A percentile compares a stretch with the other conserved stretches of the same genome.
These are phyloP conservation scores for Drosophila cracens DNA, from an alignment of 2,888 invertebrate genomes.

Conservation along the genomic window DNA sequence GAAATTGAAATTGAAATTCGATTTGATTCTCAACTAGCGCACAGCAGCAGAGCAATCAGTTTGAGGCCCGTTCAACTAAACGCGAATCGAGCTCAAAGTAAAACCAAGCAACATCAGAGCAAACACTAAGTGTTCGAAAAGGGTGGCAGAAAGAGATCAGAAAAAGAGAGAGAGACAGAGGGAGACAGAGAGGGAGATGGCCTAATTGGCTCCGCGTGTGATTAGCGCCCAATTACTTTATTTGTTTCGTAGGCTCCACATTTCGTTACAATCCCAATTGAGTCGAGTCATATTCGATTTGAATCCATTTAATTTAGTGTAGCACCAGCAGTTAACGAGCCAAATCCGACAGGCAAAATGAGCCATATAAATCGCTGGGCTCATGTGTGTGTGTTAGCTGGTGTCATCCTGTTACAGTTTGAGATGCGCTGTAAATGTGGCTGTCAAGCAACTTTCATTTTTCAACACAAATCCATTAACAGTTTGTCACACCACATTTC, in stretches of 20 bases:
- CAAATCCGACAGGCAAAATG: slow-evolving; percentile 11
- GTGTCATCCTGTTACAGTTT: slow-evolving; percentile 26
- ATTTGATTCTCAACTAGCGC: slow-evolving; percentile 46
- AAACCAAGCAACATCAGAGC: slow-evolving; percentile 23
- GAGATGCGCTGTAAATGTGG: slow-evolving; percentile 26
- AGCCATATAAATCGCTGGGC: slow-evolving; percentile 1
- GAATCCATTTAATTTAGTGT: slow-evolving; percentile 19
- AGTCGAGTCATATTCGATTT: slow-evolving; percentile 20
- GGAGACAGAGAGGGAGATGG: neutral
- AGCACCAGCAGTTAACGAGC: slow-evolving; percentile 42
- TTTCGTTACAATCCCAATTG: slow-evolving; percentile 17
- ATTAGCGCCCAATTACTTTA: slow-evolving; percentile 75
- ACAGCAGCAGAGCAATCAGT: slow-evolving; percentile 23
- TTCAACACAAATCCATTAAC: slow-evolving; percentile 69
- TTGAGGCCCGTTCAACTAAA: slow-evolving; percentile 5
- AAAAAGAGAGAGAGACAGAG: no score
- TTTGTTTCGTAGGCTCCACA: slow-evolving; percentile 54
- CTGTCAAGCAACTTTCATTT: slow-evolving; percentile 71
- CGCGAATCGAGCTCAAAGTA: slow-evolving; percentile 20
- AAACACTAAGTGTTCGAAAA: slow-evolving; percentile 14
- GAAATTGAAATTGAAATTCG: slow-evolving; percentile 34
- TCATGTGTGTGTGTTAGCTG: slow-evolving; percentile 7
- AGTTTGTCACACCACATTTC: slow-evolving; percentile 65
- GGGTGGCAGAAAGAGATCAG: neutral
- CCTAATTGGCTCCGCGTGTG: slow-evolving; percentile 58